These are phyloP conservation scores for Papilio gigon DNA, from an alignment of 2,888 invertebrate species.

Conservation along the genomic window DNA sequence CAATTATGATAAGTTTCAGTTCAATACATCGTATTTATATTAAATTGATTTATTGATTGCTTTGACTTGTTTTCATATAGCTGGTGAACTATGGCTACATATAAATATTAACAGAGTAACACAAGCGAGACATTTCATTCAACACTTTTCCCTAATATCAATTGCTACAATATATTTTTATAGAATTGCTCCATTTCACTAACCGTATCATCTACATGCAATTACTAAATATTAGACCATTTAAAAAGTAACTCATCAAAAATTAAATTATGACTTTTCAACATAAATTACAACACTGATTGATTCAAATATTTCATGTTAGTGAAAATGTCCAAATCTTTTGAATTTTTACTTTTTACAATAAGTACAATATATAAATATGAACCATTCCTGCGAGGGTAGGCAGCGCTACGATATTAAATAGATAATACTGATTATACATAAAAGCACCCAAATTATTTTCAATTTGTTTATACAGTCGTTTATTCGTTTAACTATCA, in stretches of 20 bases:
- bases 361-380: conserved; percentile 12
- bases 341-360: conserved; percentile 11
- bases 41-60: conserved; percentile 16
- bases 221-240: neutral
- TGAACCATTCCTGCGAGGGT: neutral
- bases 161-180: conserved; percentile 7
- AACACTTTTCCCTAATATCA: conserved; percentile 18
- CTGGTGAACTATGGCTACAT: neutral
- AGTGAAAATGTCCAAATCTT: conserved; percentile 1
- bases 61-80: neutral
- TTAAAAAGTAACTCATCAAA: conserved; percentile 2
- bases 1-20: neutral
- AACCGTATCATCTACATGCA: neutral
- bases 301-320: neutral
- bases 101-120: conserved; percentile 10
- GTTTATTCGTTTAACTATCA: conserved; percentile 33
- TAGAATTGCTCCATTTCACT: conserved; percentile 10
- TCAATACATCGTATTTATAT: neutral
- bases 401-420: conserved; percentile 22
- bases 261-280: neutral
- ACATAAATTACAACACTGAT: neutral
- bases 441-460: conserved; percentile 40
- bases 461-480: conserved; percentile 36
- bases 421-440: conserved; percentile 45
- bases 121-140: conserved; percentile 8